phyloP scores from a whole-genome alignment of 1,140 invertebrate genomes.

The Lepidurus packardi region DNA sequence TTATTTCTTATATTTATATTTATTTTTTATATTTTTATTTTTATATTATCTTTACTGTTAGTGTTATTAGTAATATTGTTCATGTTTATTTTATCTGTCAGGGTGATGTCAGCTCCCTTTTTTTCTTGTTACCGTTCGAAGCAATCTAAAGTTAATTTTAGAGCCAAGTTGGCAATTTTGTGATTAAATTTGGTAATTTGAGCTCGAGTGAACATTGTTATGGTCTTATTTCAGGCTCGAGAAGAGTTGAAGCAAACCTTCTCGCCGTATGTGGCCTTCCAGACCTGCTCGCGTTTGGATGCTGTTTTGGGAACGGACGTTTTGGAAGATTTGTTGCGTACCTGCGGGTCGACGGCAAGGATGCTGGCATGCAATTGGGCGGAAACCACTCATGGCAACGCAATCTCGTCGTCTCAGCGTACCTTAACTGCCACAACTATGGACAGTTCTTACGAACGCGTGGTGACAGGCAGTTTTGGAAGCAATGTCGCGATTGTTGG shows the following conservation, averaged over 20 bases:
- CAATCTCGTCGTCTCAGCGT: slow-evolving; percentile 36
- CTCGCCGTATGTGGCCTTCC: slow-evolving; percentile 72
- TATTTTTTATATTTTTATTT: too few relatives aligned
- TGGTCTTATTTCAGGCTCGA: slow-evolving; percentile 50
- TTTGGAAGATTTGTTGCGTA: slow-evolving; percentile 51
- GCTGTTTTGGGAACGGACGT: slow-evolving; percentile 64
- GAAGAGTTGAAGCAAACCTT: slow-evolving; percentile 77
- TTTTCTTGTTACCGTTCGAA: too few relatives aligned
- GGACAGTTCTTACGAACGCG: slow-evolving; percentile 11
- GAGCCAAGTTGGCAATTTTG: not conserved
- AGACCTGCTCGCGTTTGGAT: slow-evolving; percentile 72
- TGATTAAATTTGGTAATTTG: not conserved
- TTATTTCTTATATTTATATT: too few relatives aligned
- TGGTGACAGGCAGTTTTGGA: slow-evolving; percentile 54
- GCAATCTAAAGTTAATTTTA: too few relatives aligned
- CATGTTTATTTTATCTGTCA: too few relatives aligned
- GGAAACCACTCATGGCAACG: not conserved
- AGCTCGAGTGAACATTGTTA: not conserved
- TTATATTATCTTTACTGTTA: too few relatives aligned
- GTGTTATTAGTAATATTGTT: too few relatives aligned
- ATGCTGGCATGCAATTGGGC: not conserved
- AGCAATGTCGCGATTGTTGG: slow-evolving; percentile 72
- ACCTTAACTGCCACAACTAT: slow-evolving; percentile 31
- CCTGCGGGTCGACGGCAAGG: not conserved
- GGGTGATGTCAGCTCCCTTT: too few relatives aligned